These are phyloP conservation scores for Pyrrhosoma nymphula DNA, from an alignment of 2,888 invertebrate species.

Conservation along the genomic window DNA sequence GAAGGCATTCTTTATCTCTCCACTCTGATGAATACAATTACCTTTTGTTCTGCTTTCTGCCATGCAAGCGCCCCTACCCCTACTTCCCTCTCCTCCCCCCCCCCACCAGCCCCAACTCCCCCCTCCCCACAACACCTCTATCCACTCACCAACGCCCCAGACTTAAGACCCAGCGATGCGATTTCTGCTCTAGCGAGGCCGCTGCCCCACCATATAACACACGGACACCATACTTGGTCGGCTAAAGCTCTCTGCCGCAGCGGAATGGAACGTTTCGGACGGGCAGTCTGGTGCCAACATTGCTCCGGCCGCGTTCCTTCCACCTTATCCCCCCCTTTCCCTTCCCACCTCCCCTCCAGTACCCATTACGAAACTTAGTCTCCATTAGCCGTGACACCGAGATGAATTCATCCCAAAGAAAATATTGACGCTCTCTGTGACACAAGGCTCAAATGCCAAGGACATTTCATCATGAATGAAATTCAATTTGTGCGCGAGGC, in stretches of 20 bases:
- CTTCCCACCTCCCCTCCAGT: too few relatives aligned
- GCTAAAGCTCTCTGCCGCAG: not conserved
- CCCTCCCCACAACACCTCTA: too few relatives aligned
- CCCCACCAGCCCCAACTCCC: too few relatives aligned
- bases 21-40: constrained; percentile 30
- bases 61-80: not conserved
- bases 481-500: not conserved
- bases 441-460: not conserved
- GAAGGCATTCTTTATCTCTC: constrained; percentile 35
- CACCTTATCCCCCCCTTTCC: not conserved
- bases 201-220: not conserved
- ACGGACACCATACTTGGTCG: not conserved
- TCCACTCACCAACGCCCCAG: not conserved
- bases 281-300: not conserved
- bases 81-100: too few relatives aligned
- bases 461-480: not conserved
- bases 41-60: constrained; percentile 27
- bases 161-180: not conserved
- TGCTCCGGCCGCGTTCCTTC: not conserved
- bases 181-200: not conserved
- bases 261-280: not conserved
- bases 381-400: not conserved
- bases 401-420: not conserved
- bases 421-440: not conserved
- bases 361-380: not conserved